Evolutionary conservation across 1,140 invertebrate genomes (phyloP).

Genomic region (Zaprionus taronus): DNA sequence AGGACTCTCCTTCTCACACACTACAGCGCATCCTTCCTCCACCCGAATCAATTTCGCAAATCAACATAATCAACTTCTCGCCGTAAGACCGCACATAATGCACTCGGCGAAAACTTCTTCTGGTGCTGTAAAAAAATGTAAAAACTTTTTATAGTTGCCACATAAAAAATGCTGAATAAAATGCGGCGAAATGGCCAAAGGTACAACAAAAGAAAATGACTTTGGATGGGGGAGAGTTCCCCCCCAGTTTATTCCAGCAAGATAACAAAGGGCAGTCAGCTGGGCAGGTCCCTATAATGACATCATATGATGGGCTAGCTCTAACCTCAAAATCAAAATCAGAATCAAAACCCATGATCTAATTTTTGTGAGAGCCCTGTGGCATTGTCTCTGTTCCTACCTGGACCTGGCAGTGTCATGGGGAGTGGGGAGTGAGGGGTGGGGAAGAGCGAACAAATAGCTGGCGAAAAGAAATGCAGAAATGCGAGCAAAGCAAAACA

Average conservation of each 20-base stretch:
- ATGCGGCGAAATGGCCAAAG: constrained; percentile 60
- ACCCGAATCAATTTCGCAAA: constrained; percentile 76
- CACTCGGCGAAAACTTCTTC: constrained; percentile 72
- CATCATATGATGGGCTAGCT: constrained; percentile 54
- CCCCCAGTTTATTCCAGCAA: background rate
- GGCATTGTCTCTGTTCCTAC: constrained; percentile 1
- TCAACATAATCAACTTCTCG: constrained; percentile 79
- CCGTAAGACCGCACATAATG: constrained; percentile 79
- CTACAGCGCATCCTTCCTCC: background rate
- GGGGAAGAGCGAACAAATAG: constrained; percentile 36
- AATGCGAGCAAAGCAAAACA: constrained; percentile 74
- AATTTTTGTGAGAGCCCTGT: constrained; percentile 68
- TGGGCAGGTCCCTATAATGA: constrained; percentile 64
- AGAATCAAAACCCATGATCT: constrained; percentile 76
- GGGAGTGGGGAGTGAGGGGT: background rate
- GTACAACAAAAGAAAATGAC: constrained; percentile 72
- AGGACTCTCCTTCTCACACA: background rate
- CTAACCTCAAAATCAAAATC: constrained; percentile 45
- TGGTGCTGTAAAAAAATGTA: constrained; percentile 76
- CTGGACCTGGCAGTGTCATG: background rate
- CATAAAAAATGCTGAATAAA: constrained; percentile 81
- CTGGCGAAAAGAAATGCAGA: constrained; percentile 50
- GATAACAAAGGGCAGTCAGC: constrained; percentile 53
- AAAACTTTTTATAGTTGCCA: constrained; percentile 79
- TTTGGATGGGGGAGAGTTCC: background rate